Evolutionary conservation across 1,140 invertebrate genomes (phyloP), one percentile per base, ranked within the genome.

Genomic region (Hesperophylax magnus): DNA sequence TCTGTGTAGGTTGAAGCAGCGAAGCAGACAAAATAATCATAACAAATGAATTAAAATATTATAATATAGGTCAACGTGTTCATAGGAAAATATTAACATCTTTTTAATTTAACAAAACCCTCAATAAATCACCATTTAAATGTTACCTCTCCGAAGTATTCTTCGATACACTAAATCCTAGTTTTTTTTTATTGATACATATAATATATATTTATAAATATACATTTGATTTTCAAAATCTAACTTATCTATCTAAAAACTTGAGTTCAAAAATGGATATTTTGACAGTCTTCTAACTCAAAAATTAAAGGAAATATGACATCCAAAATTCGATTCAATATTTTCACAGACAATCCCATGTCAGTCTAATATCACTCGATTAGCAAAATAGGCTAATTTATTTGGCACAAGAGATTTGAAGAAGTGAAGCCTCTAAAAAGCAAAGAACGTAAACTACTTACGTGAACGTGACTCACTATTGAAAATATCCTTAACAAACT

Each of bases 321-420:
- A 60, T 61, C 74, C 74, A 60, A 61, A 76, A 76, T 76, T 76
- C 74, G 74, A 60, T 76, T 60, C 54, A 76, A 60, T 61, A 76
- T 76, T 76, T 75, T 60, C 24, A 34, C 54, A 76, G 74, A 76
- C 74, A 34, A 75, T 60, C 74, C 58, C 74, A 60, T 9, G 54
- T 61, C 74, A 76, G 74, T 76, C 74, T 76, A 76, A 76, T 76
- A 76, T 76, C 74, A 76, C 74, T 72, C 74, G 74, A 76, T 76
- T 76, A 76, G 74, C 74, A 39, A 76, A 61, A 60, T 34, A 22
- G 58, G 74, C 74, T 76, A 76, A 76, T 39, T 27, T 60, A 76
- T 76, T 76, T 76, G 74, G 74, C 74, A 76, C 74, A 61, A 76
- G 74, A 76, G 74, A 72, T 53, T 53, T 53, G 69, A 53, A 27